Conservation (phyloP, 2,888 invertebrate genomes). For the Rhagium mordax region DNA sequence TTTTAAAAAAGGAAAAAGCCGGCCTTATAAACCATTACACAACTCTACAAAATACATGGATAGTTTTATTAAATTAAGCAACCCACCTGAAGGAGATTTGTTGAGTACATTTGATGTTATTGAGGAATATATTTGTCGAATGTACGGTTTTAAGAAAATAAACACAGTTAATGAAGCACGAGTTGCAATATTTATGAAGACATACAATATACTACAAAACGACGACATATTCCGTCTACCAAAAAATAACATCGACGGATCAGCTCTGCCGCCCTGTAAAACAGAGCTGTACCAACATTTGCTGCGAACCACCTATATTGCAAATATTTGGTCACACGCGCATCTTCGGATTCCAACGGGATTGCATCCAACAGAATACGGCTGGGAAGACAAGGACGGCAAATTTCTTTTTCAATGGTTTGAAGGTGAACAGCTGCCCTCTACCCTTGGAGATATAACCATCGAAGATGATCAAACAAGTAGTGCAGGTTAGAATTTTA, state of each 20-base stretch:
- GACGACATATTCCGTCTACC: not conserved
- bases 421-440: not conserved
- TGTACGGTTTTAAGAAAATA: not conserved
- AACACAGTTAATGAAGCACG: not conserved
- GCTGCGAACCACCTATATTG: not conserved
- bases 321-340: not conserved
- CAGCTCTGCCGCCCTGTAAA: not conserved
- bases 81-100: not conserved
- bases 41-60: not conserved
- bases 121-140: not conserved
- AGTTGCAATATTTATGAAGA: not conserved
- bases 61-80: not conserved
- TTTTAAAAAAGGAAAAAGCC: conserved; percentile 47
- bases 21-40: conserved; percentile 5
- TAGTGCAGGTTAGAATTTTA: not conserved
- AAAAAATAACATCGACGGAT: not conserved
- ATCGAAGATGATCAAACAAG: not conserved
- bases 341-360: not conserved
- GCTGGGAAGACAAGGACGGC: not conserved
- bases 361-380: not conserved
- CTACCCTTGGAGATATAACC: not conserved
- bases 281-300: not conserved
- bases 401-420: not conserved
- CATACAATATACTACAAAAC: not conserved
- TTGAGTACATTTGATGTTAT: not conserved